Base-by-base conservation (phyloP, 2,113 vertebrate species). In the Channa argus region DNA sequence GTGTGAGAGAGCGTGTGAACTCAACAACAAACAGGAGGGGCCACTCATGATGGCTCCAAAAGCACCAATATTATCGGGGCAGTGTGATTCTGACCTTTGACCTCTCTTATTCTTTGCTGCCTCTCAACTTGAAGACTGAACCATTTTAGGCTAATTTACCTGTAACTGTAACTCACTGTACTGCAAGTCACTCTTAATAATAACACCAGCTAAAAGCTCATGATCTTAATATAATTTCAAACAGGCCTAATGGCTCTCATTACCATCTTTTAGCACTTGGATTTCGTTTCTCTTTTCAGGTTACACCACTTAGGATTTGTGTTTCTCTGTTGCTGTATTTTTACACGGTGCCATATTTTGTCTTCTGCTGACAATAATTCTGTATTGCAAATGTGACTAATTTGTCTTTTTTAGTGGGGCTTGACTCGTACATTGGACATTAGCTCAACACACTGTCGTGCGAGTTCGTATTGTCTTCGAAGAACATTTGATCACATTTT, bases 1-100 rank as follows among this genome's bases (percentile, higher is more conserved):
- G 54, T 24, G 55, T 38, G 46, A 2, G 14, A 39, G 67, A 37
- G 53, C 41, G 6, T 5, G 46, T 8, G 47, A 1, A 33, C 14
- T 15, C 44, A 9, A 46, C 67, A 64, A 60, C 65, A 68, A 58
- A 69, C n/a, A 72, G 51, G 24, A 46, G 51, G 34, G 54, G 77
- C 70, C 82, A 56, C 71, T 74, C 49, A 63, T 61, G 53, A 56
- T 66, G 45, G 62, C 62, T 69, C 36, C 53, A 39, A 3, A 6
- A 39, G 49, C 72, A 37, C 63, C 47, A 68, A 8, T 64, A 15
- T 77, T 55, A 77, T 70, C 41, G n/a, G 39, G 33, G 33, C 47
- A 4, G 34, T 12, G 14, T 38, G 49, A 33, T 24, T 61, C 5
- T 14, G 45, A 84, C 51, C 63, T 77, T 55, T 80, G 14, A 74